Conservation (phyloP, 2,888 invertebrate species). For the Exephanes ischioxanthus region DNA sequence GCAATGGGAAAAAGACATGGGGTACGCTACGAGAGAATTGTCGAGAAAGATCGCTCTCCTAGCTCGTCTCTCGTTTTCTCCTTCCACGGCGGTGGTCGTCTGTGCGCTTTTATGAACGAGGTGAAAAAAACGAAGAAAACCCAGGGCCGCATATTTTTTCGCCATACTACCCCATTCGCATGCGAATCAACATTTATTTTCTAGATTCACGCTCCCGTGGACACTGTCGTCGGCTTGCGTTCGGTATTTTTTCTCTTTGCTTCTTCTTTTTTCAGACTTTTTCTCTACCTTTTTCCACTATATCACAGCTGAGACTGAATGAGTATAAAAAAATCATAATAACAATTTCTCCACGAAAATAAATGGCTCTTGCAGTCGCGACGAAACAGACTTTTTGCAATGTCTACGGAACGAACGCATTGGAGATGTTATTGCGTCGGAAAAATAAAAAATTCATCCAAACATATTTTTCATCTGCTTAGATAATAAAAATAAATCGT, state of each 20-base stretch:
- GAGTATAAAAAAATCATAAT: neutral
- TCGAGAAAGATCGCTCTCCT: constrained; percentile 54
- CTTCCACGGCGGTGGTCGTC: constrained; percentile 41
- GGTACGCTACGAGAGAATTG: constrained; percentile 49
- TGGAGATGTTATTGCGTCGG: neutral
- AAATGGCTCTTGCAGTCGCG: constrained; percentile 10
- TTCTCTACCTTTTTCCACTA: neutral
- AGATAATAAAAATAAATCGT: no score
- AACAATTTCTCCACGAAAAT: neutral
- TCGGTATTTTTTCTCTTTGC: neutral
- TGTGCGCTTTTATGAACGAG: constrained; percentile 50
- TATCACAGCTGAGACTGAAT: constrained; percentile 1
- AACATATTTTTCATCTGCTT: no score
- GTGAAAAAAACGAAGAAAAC: constrained; percentile 38
- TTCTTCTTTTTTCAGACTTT: constrained; percentile 4
- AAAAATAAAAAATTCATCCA: neutral
- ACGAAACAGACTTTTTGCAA: constrained; percentile 5
- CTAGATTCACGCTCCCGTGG: constrained; percentile 48
- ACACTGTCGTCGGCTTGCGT: constrained; percentile 12
- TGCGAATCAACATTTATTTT: constrained; percentile 64
- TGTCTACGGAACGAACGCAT: neutral
- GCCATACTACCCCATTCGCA: constrained; percentile 53
- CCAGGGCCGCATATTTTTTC: constrained; percentile 49
- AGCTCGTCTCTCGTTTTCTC: constrained; percentile 39
- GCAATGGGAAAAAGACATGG: constrained; percentile 53